Base-by-base conservation (phyloP, 1,140 invertebrate species). In the Ceratosolen solmsi region DNA sequence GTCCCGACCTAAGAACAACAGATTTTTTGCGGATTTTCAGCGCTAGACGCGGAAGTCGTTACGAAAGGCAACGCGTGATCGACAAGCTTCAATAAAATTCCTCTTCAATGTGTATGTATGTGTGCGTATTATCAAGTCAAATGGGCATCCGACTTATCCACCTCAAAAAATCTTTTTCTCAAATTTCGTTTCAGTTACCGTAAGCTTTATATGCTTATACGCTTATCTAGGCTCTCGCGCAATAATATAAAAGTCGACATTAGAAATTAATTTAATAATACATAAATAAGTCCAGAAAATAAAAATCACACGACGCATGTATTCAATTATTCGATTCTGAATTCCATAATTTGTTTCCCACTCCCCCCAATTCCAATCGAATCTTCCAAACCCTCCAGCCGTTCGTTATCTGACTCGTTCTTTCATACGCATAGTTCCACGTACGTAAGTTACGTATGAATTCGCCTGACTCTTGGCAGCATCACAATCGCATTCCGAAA, bases 51-150 rank as follows among this genome's bases (percentile, higher is more conserved):
- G 85, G 85, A 88, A 72, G 87, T 86, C 86, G 86, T 89, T 89
- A 89, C 87, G 79, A 89, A 89, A 90, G 89, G 89, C 89, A 89
- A 89, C 88, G 87, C 86, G 89, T 90, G 89, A 89, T 88, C 88
- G 86, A 82, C 86, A 75, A 87, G 86, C 79, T 78, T 73, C 25
- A 72, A 78, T 60, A 76, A 81, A 27, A 79, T 72, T 76, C 17
- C 36, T 78, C 81, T 51, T 27, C 71, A 54, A 54, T 4, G 9
- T 20, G 20, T 15, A 75, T 38, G 58, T 0, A 46, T 54, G 58
- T 79, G 73, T 75, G 79, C 75, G 79, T 79, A 68, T 81, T n/a
- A 72, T 38, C 8, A 77, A 80, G 58, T 79, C 65, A 60, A 25
- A 79, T 70, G 71, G 54, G 46, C 38, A 79, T 71, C 65, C 0